These are phyloP conservation scores for Plutella xylostella DNA, from an alignment of 2,888 invertebrate genomes.

Conservation along the genomic window DNA sequence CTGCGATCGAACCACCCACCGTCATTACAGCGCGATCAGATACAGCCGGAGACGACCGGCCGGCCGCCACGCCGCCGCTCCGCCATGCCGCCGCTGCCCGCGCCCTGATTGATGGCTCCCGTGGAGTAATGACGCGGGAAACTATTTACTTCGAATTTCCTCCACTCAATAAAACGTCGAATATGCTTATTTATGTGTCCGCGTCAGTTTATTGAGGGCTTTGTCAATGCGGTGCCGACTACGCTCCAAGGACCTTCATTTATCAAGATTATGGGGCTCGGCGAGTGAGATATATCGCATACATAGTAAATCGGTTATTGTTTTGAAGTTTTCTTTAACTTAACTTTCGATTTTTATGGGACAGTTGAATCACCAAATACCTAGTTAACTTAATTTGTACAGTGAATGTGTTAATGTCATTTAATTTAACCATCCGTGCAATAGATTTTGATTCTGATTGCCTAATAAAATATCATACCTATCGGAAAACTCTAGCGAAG, in stretches of 20 bases:
- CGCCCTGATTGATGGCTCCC: slow-evolving; percentile 57
- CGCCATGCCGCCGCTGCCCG: slow-evolving; percentile 19
- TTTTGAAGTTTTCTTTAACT: slow-evolving; percentile 58
- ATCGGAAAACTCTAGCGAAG: neutral
- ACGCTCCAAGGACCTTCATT: slow-evolving; percentile 61
- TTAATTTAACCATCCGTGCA: too few species aligned
- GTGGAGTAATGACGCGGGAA: slow-evolving; percentile 64
- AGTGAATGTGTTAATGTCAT: too few species aligned
- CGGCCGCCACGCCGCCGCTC: neutral
- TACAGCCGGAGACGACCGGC: neutral
- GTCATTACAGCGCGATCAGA: neutral
- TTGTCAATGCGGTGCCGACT: slow-evolving; percentile 59
- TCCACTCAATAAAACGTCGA: slow-evolving; percentile 66
- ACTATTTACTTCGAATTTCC: slow-evolving; percentile 68
- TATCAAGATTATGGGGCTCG: slow-evolving; percentile 64
- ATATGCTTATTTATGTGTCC: slow-evolving; percentile 64
- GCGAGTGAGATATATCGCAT: slow-evolving; percentile 63
- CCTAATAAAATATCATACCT: neutral
- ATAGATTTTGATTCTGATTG: too few species aligned
- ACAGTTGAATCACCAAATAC: too few species aligned
- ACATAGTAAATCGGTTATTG: slow-evolving; percentile 64
- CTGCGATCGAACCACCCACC: too few species aligned
- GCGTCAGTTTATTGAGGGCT: slow-evolving; percentile 60
- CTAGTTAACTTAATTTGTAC: too few species aligned
- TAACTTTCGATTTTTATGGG: too few species aligned